Conservation (phyloP, 2,888 invertebrate species). For the Ormyrus rosae region DNA sequence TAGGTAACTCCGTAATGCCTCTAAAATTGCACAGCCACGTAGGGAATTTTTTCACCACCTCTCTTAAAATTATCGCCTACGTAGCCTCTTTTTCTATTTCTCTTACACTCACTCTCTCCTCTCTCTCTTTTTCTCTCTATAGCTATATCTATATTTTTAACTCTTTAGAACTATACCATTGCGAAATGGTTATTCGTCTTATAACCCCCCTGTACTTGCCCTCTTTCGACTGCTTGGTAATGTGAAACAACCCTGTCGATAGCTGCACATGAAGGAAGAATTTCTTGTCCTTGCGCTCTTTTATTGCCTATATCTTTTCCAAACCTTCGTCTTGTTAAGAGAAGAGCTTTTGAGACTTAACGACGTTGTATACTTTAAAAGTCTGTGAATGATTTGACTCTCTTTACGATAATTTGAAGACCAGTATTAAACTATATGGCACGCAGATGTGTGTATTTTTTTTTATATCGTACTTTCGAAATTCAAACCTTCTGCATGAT, state of each 20-base stretch:
- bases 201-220: slow-evolving; percentile 2
- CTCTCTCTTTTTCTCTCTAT: neutral
- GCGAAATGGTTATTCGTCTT: slow-evolving; percentile 1
- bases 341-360: slow-evolving; percentile 16
- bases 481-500: no score
- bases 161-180: neutral
- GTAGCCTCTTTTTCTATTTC: no score
- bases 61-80: neutral
- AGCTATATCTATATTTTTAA: neutral
- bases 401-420: no score
- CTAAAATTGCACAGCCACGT: slow-evolving; percentile 44
- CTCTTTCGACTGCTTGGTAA: slow-evolving; percentile 21
- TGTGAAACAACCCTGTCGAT: slow-evolving; percentile 3
- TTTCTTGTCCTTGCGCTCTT: slow-evolving; percentile 21
- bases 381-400: no score
- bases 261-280: slow-evolving; percentile 37
- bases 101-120: no score
- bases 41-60: slow-evolving; percentile 32
- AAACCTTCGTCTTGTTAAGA: slow-evolving; percentile 2
- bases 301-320: neutral
- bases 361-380: neutral
- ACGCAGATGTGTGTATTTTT: no score
- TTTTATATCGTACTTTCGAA: no score
- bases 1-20: slow-evolving; percentile 41
- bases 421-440: no score